Evolutionary conservation across 2,797 vertebrate genomes (phyloP).

Genomic region (Pteropus rufus): DNA sequence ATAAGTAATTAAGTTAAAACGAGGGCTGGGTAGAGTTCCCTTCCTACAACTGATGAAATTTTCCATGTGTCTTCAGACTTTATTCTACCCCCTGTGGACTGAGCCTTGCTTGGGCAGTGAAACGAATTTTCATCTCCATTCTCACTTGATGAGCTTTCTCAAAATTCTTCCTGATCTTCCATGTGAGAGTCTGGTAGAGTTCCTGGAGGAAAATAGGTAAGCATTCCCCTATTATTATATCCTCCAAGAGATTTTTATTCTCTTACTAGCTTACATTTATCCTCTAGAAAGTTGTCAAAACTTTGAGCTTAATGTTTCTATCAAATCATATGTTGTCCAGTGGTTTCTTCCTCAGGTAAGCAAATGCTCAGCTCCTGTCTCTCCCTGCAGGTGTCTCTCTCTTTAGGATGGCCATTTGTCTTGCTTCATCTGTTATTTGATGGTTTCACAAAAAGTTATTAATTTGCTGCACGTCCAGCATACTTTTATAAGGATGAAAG

Average conservation of each 20-base stretch:
- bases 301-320: not conserved
- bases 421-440: not conserved
- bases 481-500: not conserved
- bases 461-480: not conserved
- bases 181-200: not conserved
- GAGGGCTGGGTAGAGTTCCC: not conserved
- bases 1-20: not conserved
- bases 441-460: not conserved
- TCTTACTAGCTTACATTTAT: not conserved
- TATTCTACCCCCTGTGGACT: rapidly evolving
- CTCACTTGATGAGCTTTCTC: not conserved
- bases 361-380: not conserved
- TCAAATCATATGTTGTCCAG: not conserved
- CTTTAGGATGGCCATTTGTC: not conserved
- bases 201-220: not conserved
- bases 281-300: not conserved
- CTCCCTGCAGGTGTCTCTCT: not conserved
- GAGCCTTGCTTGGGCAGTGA: not conserved
- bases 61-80: not conserved
- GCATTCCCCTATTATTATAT: not conserved
- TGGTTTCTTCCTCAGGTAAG: not conserved
- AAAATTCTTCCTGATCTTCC: not conserved
- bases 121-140: not conserved
- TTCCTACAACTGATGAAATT: not conserved
- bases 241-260: not conserved